Base-by-base conservation (phyloP, 2,113 vertebrate species). In the Lagopus muta region DNA sequence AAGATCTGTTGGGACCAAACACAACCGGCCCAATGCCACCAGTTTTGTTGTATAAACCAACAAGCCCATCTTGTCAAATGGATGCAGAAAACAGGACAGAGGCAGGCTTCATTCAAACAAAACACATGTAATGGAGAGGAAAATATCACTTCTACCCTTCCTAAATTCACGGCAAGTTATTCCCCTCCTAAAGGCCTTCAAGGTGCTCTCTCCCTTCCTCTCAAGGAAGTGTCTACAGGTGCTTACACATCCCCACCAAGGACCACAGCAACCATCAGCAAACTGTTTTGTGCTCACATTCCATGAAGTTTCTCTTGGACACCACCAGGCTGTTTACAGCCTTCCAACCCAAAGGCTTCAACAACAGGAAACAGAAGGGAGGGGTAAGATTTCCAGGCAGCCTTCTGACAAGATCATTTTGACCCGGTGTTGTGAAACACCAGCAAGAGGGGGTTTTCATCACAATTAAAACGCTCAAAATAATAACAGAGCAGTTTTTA, bases 341-440 rank as follows among this genome's bases (percentile, higher is more conserved):
- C 90, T 96, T 93, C 77, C 93, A 96, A 82, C 9, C 71, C 86
- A 93, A 96, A 95, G 64, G 48, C 27, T 79, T 95, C 64, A 96
- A 96, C 78, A 97, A 96, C 72, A 97, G 93, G 84, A 96, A 95
- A 95, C 65, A 96, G 86, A 94, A 94, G 94, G 91, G 84, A 97
- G 94, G 54, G 76, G 79, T 94, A 94, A 95, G 93, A 92, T 80
- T 97, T 93, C 94, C 94, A 96, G 95, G 86, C 86, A 94, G 93
- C 86, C 84, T 93, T 86, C 85, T 94, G 94, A 96, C 93, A 94
- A 93, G 94, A 95, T 89, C 78, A 88, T 65, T 86, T 82, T 83
- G 89, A 95, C 93, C 88, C 58, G 82, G 60, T 82, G 78, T 90
- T 97, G 93, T 92, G 95, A 94, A 94, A 96, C 81, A 96, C 66